Conservation (phyloP, 2,113 vertebrate genomes). For the Menura novaehollandiae region DNA sequence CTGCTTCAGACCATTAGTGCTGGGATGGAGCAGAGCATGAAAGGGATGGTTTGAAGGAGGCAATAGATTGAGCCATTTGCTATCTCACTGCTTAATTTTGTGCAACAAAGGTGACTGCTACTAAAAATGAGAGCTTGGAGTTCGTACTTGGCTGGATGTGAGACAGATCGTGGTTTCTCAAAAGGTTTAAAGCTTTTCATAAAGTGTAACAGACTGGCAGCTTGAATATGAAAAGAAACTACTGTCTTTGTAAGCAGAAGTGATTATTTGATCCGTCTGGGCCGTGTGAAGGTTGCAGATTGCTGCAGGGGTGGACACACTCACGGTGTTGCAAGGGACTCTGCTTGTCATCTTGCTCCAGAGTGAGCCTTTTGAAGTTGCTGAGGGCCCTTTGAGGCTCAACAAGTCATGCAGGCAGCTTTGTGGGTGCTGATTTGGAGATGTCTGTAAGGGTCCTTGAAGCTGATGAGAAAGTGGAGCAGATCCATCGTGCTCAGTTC, state of each 20-base stretch:
- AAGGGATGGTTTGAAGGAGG: background rate
- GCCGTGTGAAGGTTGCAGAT: background rate
- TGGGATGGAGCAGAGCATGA: background rate
- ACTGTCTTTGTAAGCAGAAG: background rate
- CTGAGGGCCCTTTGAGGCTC: background rate
- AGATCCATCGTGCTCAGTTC: rapidly evolving
- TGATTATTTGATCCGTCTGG: background rate
- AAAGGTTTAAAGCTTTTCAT: background rate
- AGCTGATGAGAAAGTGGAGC: background rate
- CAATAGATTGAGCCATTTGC: background rate
- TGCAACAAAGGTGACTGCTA: background rate
- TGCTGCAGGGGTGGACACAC: background rate
- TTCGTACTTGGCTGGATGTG: background rate
- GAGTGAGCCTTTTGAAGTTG: background rate
- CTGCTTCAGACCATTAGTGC: background rate
- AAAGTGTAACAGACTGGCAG: background rate
- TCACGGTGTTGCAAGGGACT: background rate
- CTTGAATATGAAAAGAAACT: background rate
- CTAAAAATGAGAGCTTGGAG: background rate
- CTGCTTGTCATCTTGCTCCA: background rate
- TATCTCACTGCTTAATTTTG: background rate
- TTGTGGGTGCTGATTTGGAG: background rate
- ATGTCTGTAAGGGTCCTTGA: background rate
- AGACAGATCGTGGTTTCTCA: background rate
- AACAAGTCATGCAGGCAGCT: background rate